Evolutionary conservation across 2,113 vertebrate species (phyloP), one percentile per base, ranked within the genome.

Genomic region (Macaca mulatta): DNA sequence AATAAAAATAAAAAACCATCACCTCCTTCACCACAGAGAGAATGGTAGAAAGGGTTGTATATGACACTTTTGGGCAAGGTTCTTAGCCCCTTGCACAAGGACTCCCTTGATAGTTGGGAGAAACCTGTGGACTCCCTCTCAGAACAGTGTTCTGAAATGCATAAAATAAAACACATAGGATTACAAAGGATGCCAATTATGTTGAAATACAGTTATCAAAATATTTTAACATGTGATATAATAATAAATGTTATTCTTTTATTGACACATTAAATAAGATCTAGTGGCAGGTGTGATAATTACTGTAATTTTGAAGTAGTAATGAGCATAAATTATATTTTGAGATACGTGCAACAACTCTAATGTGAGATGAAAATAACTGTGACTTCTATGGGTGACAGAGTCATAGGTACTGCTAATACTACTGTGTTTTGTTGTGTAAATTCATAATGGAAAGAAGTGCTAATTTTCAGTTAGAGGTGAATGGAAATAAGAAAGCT

Each of bases 141-240:
- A 70, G 30, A 86, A 85, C 85, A 70, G 38, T 93, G n/a, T 70
- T 79, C 59, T 64, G 67, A 79, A 93, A 79, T 91, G 52, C 5
- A 35, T 50, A 75, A 84, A 78, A 90, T 69, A 82, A 87, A 88
- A 84, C 27, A 57, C 23, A 79, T 20, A 88, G 32, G 18, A 91
- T 64, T 57, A 79, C 50, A 77, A 93, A 50, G 27, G 77, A 77
- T 90, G 64, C 17, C 82, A 90, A 52, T 90, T 78, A 82, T n/a
- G 52, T 57, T 93, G 90, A 95, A 87, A 95, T 64, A 82, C 25
- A 93, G 57, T 95, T 90, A 93, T 70, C 92, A 95, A 93, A 94
- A 88, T 93, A 93, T 93, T 95, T 94, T 72, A 67, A 79, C 74
- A 80, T 94, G 35, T 95, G 75, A 87, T 64, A 87, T 59, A 93